These are phyloP conservation scores for Drosophila gunungcola DNA, from an alignment of 1,140 invertebrate species.

Conservation along the genomic window DNA sequence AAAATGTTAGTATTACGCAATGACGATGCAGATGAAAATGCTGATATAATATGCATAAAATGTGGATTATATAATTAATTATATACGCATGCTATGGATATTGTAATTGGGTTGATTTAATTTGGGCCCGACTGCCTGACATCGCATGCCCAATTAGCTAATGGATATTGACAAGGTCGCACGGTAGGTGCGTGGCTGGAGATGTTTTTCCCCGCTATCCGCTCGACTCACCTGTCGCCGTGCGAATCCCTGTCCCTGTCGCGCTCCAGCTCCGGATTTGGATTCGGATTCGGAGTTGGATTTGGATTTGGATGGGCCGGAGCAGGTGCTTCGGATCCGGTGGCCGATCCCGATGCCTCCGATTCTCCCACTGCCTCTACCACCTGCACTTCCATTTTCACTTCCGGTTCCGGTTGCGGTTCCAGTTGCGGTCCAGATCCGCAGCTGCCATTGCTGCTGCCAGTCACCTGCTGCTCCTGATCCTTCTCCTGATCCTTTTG, in stretches of 20 bases:
- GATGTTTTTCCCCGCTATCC: background rate
- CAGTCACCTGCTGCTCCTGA: background rate
- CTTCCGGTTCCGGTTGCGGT: background rate
- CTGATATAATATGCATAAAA: background rate
- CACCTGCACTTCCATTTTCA: background rate
- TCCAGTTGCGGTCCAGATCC: conserved; percentile 2
- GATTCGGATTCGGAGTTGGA: conserved; percentile 1
- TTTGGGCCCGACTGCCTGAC: conserved; percentile 19
- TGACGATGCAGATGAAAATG: background rate
- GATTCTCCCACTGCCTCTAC: no score
- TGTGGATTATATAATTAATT: background rate
- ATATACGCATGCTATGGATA: conserved; percentile 11
- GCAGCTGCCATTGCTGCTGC: background rate
- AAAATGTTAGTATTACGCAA: background rate
- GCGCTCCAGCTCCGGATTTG: conserved; percentile 26
- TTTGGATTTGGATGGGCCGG: background rate
- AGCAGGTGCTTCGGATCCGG: conserved; percentile 16
- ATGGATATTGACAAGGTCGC: conserved; percentile 63
- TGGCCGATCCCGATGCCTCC: background rate
- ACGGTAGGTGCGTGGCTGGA: conserved; percentile 1
- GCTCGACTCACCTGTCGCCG: conserved; percentile 67
- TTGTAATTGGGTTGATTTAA: conserved; percentile 31
- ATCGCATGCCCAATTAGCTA: conserved; percentile 65
- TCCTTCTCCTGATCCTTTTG: conserved; percentile 1
- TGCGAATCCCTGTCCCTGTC: conserved; percentile 56